Percentiles rank a stretch among this genome's conserved stretches.
Evolutionary conservation across 2,888 invertebrate species (phyloP).

Genomic region (Aporophyla nigra): DNA sequence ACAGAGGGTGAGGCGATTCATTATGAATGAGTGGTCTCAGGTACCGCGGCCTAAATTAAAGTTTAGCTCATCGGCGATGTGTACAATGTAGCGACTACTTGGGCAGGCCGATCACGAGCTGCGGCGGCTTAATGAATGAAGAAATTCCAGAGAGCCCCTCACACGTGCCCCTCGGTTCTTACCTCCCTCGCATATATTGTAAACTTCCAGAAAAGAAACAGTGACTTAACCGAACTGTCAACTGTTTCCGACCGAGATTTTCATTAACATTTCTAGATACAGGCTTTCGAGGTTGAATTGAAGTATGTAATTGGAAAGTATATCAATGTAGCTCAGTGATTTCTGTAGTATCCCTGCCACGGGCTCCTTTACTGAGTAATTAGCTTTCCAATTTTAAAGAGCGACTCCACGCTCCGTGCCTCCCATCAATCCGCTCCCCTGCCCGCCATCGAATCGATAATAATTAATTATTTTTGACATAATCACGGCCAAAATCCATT

Average conservation of each 20-base stretch:
- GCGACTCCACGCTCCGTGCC: conserved; percentile 79
- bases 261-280: conserved; percentile 41
- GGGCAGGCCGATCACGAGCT: conserved; percentile 86
- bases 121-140: conserved; percentile 88
- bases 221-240: conserved; percentile 64
- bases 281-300: conserved; percentile 29
- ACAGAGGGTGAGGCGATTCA: conserved; percentile 84
- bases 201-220: conserved; percentile 75
- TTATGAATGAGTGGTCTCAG: conserved; percentile 85
- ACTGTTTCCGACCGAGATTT: conserved; percentile 50
- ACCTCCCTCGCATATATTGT: conserved; percentile 80
- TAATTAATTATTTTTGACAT: conserved; percentile 94
- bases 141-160: conserved; percentile 84
- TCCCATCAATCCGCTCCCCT: conserved; percentile 88
- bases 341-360: conserved; percentile 78
- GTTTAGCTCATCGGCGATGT: conserved; percentile 84
- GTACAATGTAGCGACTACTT: conserved; percentile 81
- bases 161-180: conserved; percentile 77
- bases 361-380: conserved; percentile 83
- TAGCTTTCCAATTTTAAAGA: conserved; percentile 89
- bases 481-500: conserved; percentile 92
- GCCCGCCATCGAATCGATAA: conserved; percentile 90
- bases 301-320: conserved; percentile 46
- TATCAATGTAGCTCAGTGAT: conserved; percentile 75
- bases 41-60: conserved; percentile 87